Evolutionary conservation across 2,888 invertebrate genomes (phyloP), one percentile per base, ranked within the genome.

Genomic region (Barypeithes pellucidus): DNA sequence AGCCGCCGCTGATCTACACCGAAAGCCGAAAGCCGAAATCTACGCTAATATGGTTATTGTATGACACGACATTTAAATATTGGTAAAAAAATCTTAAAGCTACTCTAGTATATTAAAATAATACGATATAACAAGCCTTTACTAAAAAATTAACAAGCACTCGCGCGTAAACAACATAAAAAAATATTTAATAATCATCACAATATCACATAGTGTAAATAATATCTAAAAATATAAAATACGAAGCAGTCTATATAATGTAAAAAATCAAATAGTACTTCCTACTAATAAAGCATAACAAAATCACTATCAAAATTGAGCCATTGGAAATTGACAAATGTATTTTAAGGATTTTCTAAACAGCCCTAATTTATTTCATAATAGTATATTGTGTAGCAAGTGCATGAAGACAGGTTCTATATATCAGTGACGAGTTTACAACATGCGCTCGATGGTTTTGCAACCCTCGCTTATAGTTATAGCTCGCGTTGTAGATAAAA

Each of bases 131-230:
- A 12, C 3, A 22, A 22, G 22, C 22, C 22, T n/a, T 22, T 22
- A 11, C 9, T 50, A 12, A 50, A 50, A 47, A 22, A 11, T 22
- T 22, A 22, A 50, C 1, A 22, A 22, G 22, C 50, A 47, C 20
- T 12, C 8, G n/a, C 12, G 16, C 11, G 20, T 18, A 47, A 47
- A 47, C 18, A 18, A 50, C 24, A 50, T 50, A 50, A 50, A 50
- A 50, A 50, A 9, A 47, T 16, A 50, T 22, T 50, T 22, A 50
- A 50, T 50, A 50, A 50, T 50, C 47, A 47, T 20, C 22, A 50
- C 22, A 22, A 50, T 50, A 50, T 50, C 50, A 50, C 50, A 50
- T 24, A 24, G 50, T 50, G 29, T 29, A 29, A 29, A 50, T 50
- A 50, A 52, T 29, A 52, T 14, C n/a, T 22, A 50, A 50, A 50